Base-by-base conservation (phyloP, 2,113 vertebrate species). In the Rhineura floridana region DNA sequence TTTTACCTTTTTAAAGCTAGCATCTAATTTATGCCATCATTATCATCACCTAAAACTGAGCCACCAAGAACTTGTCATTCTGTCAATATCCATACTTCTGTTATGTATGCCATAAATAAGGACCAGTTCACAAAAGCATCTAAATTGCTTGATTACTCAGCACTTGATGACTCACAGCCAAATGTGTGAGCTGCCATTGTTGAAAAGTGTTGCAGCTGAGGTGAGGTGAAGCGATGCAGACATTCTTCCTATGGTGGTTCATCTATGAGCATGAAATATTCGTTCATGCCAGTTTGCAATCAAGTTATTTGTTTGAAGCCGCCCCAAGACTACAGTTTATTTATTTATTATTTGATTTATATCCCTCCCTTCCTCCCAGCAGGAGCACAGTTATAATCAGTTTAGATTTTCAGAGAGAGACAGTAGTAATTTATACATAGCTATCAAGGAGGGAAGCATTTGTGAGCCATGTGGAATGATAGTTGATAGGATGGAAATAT, bases 1-100 rank as follows among this genome's bases (percentile, higher is more conserved):
- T 67, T 83, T 83, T 84, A n/a, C 50, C 7, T 59, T 85, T 44
- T 75, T 73, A 44, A 3, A 59, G 6, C 48, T 44, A n/a, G 72
- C 42, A 17, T 63, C 52, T 62, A 85, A 85, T 85, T 76, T 44
- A 44, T 85, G 39, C 42, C 55, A 63, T 76, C 70, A 83, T 70
- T 50, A 69, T 48, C 62, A 39, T n/a, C 30, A 33, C 30, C 81
- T 76, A 85, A 59, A 44, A 62, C 8, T 10, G 39, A 62, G 52
- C 39, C 8, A 46, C 30, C 30, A 46, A 50, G 30, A 83, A 11
- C 4, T 8, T 83, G 81, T 50, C 44, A 83, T 83, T 46, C 63
- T 83, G 28, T 46, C 42, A 39, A 50, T 7, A n/a, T 15, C 42
- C 65, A 48, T 30, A 17, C 4, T 39, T 81, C 13, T 25, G 21